Evolutionary conservation across 2,797 vertebrate species (phyloP).

Genomic region (Distichodus sexfasciatus): DNA sequence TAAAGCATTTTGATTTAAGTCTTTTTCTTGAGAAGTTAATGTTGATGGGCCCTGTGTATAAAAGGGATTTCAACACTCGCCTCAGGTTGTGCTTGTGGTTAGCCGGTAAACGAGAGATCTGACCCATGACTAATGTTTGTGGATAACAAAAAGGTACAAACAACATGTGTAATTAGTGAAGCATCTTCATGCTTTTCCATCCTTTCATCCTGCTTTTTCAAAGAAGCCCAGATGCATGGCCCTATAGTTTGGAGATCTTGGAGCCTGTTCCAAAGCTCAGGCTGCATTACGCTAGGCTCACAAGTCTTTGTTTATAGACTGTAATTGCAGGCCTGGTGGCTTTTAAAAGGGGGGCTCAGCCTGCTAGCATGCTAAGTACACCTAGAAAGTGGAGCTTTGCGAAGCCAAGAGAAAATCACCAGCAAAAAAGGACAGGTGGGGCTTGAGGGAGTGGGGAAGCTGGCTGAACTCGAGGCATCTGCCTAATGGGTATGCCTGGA

Average conservation of each 20-base stretch:
- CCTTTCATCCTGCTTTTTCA: slow-evolving; percentile 53
- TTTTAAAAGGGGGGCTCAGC: slow-evolving; percentile 67
- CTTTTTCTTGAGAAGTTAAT: background rate
- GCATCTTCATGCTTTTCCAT: slow-evolving; percentile 50
- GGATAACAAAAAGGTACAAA: slow-evolving; percentile 32
- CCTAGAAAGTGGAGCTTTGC: slow-evolving; percentile 53
- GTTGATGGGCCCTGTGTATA: background rate
- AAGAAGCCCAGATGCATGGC: slow-evolving; percentile 49
- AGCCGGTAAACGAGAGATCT: slow-evolving; percentile 25
- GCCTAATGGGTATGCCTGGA: slow-evolving; percentile 55
- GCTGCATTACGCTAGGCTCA: slow-evolving; percentile 60
- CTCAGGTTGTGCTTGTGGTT: slow-evolving; percentile 17
- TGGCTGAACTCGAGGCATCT: slow-evolving; percentile 38
- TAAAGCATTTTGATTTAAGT: background rate
- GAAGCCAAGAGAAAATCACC: slow-evolving; percentile 40
- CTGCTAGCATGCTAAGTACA: slow-evolving; percentile 52
- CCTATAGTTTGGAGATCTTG: slow-evolving; percentile 70
- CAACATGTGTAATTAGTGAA: slow-evolving; percentile 46
- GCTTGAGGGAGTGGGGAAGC: slow-evolving; percentile 26
- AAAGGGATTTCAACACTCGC: slow-evolving; percentile 3
- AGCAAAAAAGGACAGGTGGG: background rate
- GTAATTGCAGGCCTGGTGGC: slow-evolving; percentile 70
- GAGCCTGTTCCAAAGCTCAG: slow-evolving; percentile 56
- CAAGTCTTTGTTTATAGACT: slow-evolving; percentile 62
- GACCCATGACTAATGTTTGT: slow-evolving; percentile 39